phyloP scores from a whole-genome alignment of 2,888 invertebrate genomes.

The Sinopyrophorus schimmeli region DNA sequence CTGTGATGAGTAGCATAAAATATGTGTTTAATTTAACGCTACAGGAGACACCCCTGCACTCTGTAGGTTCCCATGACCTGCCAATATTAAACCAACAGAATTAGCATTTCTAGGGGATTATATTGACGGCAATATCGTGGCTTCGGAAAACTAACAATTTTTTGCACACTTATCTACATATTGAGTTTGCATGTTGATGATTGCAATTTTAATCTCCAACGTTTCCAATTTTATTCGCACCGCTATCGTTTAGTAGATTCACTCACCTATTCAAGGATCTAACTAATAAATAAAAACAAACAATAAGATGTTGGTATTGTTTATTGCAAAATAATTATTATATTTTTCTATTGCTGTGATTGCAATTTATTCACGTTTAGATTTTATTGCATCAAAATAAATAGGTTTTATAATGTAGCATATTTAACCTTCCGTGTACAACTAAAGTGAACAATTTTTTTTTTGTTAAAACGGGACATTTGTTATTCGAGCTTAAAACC shows the following conservation, averaged over 20 bases:
- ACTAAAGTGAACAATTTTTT: too few relatives aligned
- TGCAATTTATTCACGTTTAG: too few relatives aligned
- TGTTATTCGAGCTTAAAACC: too few relatives aligned
- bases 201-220: conserved; percentile 13
- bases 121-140: conserved; percentile 9
- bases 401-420: too few relatives aligned
- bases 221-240: conserved; percentile 1
- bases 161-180: conserved; percentile 19
- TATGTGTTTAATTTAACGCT: conserved; percentile 22
- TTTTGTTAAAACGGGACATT: too few relatives aligned
- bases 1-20: conserved; percentile 10
- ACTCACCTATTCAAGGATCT: too few relatives aligned
- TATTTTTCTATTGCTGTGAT: too few relatives aligned
- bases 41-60: conserved; percentile 7
- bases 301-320: too few relatives aligned
- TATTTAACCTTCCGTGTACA: too few relatives aligned
- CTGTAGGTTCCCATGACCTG: conserved; percentile 14
- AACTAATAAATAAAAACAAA: too few relatives aligned
- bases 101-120: conserved; percentile 28
- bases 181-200: conserved; percentile 23
- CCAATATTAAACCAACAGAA: conserved; percentile 24
- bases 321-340: too few relatives aligned
- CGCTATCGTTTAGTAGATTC: neutral
- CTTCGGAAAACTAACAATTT: conserved; percentile 16
- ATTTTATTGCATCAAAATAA: too few relatives aligned